Conservation (phyloP, 1,140 invertebrate genomes). For the Drosophila rufa region DNA sequence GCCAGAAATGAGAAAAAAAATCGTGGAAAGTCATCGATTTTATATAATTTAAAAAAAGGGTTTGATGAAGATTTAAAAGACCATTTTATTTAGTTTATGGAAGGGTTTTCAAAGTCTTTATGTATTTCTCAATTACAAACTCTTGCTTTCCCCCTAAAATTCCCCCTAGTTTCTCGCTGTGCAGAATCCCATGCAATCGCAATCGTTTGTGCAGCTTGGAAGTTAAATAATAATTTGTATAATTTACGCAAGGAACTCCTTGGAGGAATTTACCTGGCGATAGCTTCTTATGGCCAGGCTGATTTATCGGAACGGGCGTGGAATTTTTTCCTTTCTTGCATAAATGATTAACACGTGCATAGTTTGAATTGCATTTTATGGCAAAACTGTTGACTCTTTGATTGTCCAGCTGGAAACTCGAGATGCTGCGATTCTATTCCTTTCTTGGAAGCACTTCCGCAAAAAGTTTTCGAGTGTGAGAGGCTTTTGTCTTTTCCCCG, state of each 20-base stretch:
- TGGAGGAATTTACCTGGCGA: conserved; percentile 52
- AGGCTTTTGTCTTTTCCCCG: conserved; percentile 29
- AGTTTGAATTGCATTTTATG: conserved; percentile 63
- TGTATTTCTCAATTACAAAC: neutral
- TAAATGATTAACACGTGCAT: conserved; percentile 81
- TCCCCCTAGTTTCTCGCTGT: conserved; percentile 1
- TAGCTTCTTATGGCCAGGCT: conserved; percentile 56
- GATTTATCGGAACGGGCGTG: conserved; percentile 31
- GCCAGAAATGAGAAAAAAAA: too few species aligned
- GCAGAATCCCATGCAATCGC: conserved; percentile 12
- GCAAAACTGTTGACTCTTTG: conserved; percentile 52
- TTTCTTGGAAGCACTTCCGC: conserved; percentile 33
- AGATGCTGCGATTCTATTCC: conserved; percentile 37
- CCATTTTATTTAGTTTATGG: neutral
- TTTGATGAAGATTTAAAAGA: neutral
- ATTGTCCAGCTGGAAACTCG: conserved; percentile 33
- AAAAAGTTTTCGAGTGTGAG: conserved; percentile 31
- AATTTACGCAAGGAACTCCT: conserved; percentile 69
- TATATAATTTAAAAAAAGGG: fast-evolving
- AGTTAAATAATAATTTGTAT: conserved; percentile 82
- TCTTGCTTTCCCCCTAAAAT: too few species aligned
- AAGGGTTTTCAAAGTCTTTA: neutral
- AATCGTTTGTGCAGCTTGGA: conserved; percentile 19
- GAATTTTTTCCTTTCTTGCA: conserved; percentile 37
- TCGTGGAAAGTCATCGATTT: too few species aligned